These are phyloP conservation scores for Caerostris extrusa DNA, from an alignment of 1,140 invertebrate species.

Conservation along the genomic window DNA sequence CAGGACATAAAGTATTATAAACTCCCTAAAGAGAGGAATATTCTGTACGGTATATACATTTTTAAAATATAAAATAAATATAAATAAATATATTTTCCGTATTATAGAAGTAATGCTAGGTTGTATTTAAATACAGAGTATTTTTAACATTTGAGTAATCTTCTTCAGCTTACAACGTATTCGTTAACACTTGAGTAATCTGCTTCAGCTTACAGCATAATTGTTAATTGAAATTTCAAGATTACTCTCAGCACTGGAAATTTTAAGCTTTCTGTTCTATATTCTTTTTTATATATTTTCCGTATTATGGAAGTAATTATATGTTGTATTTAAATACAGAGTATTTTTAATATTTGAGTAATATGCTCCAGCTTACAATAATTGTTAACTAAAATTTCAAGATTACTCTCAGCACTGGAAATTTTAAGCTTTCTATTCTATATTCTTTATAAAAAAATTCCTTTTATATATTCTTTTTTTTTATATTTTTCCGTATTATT, in stretches of 20 bases:
- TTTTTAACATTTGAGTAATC: not conserved
- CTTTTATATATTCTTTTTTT: too few relatives aligned
- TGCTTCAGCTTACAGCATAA: not conserved
- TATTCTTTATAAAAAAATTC: too few relatives aligned
- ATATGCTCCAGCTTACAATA: not conserved
- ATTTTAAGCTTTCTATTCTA: too few relatives aligned
- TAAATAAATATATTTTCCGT: not conserved
- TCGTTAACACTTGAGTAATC: not conserved
- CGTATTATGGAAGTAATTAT: not conserved
- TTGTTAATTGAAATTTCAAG: not conserved
- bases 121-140: not conserved
- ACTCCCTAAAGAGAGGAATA: not conserved
- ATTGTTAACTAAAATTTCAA: not conserved
- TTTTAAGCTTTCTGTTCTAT: too few relatives aligned
- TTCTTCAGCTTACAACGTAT: not conserved
- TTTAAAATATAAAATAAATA: not conserved
- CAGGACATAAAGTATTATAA: not conserved
- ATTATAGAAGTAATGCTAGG: not conserved
- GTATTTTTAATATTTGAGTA: not conserved
- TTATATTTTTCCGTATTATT: not conserved
- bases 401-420: not conserved
- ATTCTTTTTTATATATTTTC: not conserved
- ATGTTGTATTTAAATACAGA: not conserved
- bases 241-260: not conserved
- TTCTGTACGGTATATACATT: not conserved